Conservation (phyloP, 2,113 vertebrate species). For the Telmatochromis sp. region DNA sequence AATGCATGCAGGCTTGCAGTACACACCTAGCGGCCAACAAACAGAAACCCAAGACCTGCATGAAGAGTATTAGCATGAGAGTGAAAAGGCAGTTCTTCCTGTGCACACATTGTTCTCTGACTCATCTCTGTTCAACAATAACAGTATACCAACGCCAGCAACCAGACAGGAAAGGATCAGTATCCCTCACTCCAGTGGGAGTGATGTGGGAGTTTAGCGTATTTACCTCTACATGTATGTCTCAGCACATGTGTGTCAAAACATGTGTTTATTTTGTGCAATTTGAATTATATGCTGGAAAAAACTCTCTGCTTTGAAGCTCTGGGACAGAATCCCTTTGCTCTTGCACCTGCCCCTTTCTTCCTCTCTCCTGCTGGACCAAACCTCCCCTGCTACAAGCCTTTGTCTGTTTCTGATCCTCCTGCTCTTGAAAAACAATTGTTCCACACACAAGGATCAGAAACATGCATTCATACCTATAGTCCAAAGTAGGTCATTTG, state of each 20-base stretch:
- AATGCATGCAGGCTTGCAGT: neutral
- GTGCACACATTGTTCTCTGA: neutral
- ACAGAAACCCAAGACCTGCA: slow-evolving; percentile 21
- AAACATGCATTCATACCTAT: neutral
- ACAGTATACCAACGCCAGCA: slow-evolving; percentile 16
- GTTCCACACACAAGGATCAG: neutral
- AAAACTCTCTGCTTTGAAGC: slow-evolving; percentile 46
- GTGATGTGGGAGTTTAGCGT: slow-evolving; percentile 21
- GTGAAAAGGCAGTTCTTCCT: slow-evolving; percentile 8
- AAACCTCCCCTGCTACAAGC: neutral
- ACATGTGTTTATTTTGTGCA: slow-evolving; percentile 29
- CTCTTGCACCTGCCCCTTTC: slow-evolving; percentile 41
- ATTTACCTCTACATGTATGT: neutral
- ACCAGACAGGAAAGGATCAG: slow-evolving; percentile 36
- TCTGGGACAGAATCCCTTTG: slow-evolving; percentile 38
- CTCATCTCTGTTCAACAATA: slow-evolving; percentile 56
- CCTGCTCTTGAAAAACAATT: neutral
- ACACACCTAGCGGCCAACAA: neutral
- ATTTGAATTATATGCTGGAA: slow-evolving; percentile 14
- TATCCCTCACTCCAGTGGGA: slow-evolving; percentile 10
- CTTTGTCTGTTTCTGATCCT: neutral
- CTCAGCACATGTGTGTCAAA: neutral
- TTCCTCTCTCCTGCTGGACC: neutral
- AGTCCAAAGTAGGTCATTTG: slow-evolving; percentile 1
- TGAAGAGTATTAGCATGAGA: slow-evolving; percentile 40